Conservation (phyloP, 1,140 invertebrate genomes). For the Drosophila orosa region DNA sequence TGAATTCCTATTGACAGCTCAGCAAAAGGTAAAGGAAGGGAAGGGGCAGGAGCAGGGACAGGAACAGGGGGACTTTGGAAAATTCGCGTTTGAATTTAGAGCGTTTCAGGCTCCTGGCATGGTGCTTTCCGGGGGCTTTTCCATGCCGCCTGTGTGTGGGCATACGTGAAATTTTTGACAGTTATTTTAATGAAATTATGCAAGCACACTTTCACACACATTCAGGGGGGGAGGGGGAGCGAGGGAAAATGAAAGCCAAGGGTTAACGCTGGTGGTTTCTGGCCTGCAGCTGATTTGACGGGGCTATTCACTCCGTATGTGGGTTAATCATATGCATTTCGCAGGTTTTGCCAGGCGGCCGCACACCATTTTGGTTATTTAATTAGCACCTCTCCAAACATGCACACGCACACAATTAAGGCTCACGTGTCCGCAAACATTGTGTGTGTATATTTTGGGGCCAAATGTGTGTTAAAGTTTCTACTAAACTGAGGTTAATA, state of each 20-base stretch:
- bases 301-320: constrained; percentile 37
- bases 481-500: not conserved
- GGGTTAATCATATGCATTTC: constrained; percentile 72
- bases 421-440: constrained; percentile 26
- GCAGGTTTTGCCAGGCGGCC: constrained; percentile 31
- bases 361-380: constrained; percentile 67
- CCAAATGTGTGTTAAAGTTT: constrained; percentile 17
- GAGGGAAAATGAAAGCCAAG: not conserved
- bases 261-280: not conserved
- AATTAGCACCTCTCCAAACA: constrained; percentile 52
- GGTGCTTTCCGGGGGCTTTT: constrained; percentile 17
- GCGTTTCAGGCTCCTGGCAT: constrained; percentile 23
- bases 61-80: constrained; percentile 36
- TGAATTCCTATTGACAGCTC: constrained; percentile 79
- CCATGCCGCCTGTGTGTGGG: constrained; percentile 39
- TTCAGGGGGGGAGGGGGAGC: constrained; percentile 26
- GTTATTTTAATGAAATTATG: constrained; percentile 83
- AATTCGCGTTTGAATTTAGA: constrained; percentile 71
- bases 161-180: constrained; percentile 79
- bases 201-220: constrained; percentile 77
- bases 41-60: not conserved
- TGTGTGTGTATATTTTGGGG: not conserved
- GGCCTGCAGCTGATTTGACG: constrained; percentile 33
- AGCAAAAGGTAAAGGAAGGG: constrained; percentile 9
- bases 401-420: constrained; percentile 25